Percentiles rank a stretch among this genome's conserved stretches.
These are phyloP conservation scores for Anhinga rufa DNA, from an alignment of 2,113 vertebrate genomes.

Conservation along the genomic window DNA sequence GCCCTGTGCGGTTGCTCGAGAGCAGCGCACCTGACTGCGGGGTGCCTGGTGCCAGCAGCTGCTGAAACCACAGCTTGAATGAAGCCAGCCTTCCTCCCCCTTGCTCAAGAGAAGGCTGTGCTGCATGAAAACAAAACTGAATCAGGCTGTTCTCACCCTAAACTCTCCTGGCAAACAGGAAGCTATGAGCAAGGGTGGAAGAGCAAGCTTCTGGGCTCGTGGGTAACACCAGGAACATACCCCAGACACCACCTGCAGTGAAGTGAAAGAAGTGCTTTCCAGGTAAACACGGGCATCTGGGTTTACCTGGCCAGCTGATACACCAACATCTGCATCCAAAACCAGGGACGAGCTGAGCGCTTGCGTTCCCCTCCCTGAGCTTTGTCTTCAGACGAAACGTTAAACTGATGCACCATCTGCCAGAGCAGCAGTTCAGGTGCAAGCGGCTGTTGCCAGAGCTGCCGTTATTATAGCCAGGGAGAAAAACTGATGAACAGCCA, in stretches of 20 bases:
- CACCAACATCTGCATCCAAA: rapidly evolving
- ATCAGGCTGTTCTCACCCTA: rapidly evolving
- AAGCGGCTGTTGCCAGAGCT: neutral
- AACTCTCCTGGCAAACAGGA: neutral
- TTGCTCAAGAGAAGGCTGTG: neutral
- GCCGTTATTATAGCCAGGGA: neutral
- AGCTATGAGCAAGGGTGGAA: neutral
- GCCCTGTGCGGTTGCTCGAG: neutral
- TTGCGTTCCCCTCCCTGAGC: neutral
- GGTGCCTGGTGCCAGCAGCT: neutral
- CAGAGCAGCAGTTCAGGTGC: neutral
- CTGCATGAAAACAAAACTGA: neutral
- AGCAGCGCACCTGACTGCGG: neutral
- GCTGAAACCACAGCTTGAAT: neutral
- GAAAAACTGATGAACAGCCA: neutral
- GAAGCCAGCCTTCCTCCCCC: neutral
- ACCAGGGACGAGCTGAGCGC: rapidly evolving
- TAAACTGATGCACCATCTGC: neutral
- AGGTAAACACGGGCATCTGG: rapidly evolving
- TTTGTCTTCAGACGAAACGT: neutral
- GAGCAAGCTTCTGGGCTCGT: rapidly evolving
- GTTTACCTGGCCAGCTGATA: neutral
- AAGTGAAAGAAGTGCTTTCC: neutral
- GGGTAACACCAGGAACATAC: neutral
- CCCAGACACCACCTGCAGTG: neutral